These are phyloP conservation scores for Rattus norvegicus DNA, from an alignment of 2,113 vertebrate genomes.

Conservation along the genomic window DNA sequence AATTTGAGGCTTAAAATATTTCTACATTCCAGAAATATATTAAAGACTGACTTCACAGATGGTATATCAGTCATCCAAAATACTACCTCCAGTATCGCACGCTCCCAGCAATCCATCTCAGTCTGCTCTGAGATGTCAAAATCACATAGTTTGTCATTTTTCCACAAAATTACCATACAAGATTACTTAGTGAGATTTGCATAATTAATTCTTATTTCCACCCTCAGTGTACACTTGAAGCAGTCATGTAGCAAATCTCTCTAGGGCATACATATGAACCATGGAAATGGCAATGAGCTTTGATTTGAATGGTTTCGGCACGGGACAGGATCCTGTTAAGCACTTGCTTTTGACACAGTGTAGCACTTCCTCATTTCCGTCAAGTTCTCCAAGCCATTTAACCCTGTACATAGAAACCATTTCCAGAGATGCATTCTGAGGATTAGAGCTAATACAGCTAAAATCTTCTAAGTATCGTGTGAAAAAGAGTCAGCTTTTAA, in stretches of 20 bases:
- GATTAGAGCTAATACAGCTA: conserved; percentile 54
- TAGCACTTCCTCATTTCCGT: conserved; percentile 18
- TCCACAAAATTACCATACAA: not conserved
- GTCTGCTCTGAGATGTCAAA: conserved; percentile 28
- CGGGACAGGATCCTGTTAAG: not conserved
- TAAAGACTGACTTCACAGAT: not conserved
- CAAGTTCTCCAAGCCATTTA: conserved; percentile 34
- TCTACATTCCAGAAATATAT: not conserved
- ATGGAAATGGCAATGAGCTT: not conserved
- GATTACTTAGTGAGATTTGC: not conserved
- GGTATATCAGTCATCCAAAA: not conserved
- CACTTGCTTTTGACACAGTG: not conserved
- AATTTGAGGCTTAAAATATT: conserved; percentile 51
- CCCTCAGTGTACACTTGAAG: not conserved
- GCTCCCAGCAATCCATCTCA: not conserved
- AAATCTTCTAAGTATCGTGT: conserved; percentile 24
- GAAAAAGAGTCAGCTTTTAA: conserved; percentile 64
- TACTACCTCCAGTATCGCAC: not conserved
- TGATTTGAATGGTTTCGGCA: not conserved
- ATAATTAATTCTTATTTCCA: not conserved
- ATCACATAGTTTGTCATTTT: conserved; percentile 3
- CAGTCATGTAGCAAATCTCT: conserved; percentile 48
- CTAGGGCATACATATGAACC: not conserved
- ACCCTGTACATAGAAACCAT: conserved; percentile 39
- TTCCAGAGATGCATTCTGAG: conserved; percentile 26